phyloP scores from a whole-genome alignment of 2,888 invertebrate species.

The Polymixis flavicincta region DNA sequence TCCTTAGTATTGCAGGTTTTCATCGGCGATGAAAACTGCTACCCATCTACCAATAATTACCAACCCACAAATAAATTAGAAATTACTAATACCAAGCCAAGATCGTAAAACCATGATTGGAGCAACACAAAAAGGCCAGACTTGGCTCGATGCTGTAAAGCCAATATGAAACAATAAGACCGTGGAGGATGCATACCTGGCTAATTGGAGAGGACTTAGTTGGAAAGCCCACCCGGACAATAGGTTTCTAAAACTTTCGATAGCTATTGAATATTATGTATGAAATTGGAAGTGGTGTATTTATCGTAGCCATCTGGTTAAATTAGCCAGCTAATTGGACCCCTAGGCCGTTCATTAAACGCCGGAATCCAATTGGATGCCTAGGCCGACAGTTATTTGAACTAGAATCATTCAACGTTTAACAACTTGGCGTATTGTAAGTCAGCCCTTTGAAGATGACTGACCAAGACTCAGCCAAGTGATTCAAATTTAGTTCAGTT shows the following conservation, averaged over 20 bases:
- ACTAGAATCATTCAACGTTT: no score
- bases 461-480: no score
- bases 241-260: conserved; percentile 28
- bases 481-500: no score
- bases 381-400: no score
- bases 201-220: conserved; percentile 43
- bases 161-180: conserved; percentile 45
- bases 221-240: conserved; percentile 15
- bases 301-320: no score
- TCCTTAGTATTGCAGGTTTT: neutral
- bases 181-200: conserved; percentile 30
- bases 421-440: no score
- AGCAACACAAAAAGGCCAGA: neutral
- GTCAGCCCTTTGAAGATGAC: no score
- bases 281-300: conserved; percentile 9
- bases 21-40: neutral
- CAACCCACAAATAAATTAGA: neutral
- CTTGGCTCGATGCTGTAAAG: conserved; percentile 1
- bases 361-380: no score
- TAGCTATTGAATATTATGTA: conserved; percentile 12
- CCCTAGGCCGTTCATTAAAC: no score
- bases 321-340: no score
- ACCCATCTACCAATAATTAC: neutral
- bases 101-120: neutral
- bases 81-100: neutral